These are phyloP conservation scores for Charaxes varanes DNA, from an alignment of 1,140 invertebrate species.

Conservation along the genomic window DNA sequence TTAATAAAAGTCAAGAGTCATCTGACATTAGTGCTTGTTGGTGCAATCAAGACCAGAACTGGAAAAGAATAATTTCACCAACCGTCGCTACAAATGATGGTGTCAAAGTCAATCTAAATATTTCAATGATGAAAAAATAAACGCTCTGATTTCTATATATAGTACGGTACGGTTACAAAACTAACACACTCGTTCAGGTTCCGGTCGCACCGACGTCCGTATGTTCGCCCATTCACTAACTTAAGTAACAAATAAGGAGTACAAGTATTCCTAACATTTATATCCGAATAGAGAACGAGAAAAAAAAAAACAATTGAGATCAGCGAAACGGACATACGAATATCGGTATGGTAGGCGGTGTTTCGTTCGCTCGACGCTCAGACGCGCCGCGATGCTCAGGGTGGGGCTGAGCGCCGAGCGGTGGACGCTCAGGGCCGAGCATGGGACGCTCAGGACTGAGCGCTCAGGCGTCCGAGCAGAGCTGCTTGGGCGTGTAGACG, in stretches of 20 bases:
- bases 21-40: no score
- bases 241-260: constrained; percentile 28
- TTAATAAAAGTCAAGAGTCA: no score
- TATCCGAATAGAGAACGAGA: constrained; percentile 26
- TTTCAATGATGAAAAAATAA: constrained; percentile 56
- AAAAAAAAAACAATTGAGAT: constrained; percentile 49
- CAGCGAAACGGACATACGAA: constrained; percentile 46
- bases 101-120: constrained; percentile 30
- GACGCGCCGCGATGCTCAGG: background rate
- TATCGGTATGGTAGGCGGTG: constrained; percentile 25
- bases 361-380: background rate
- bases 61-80: no score
- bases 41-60: no score
- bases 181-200: constrained; percentile 26
- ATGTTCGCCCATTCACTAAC: constrained; percentile 29
- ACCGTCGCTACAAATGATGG: no score
- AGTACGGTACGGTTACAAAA: constrained; percentile 41
- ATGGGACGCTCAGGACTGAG: background rate
- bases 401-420: background rate
- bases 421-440: background rate
- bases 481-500: constrained; percentile 90
- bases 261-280: constrained; percentile 1
- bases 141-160: constrained; percentile 36
- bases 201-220: constrained; percentile 33
- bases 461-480: constrained; percentile 50